Conservation (phyloP, 1,140 invertebrate genomes). For the Penaeus chinensis region DNA sequence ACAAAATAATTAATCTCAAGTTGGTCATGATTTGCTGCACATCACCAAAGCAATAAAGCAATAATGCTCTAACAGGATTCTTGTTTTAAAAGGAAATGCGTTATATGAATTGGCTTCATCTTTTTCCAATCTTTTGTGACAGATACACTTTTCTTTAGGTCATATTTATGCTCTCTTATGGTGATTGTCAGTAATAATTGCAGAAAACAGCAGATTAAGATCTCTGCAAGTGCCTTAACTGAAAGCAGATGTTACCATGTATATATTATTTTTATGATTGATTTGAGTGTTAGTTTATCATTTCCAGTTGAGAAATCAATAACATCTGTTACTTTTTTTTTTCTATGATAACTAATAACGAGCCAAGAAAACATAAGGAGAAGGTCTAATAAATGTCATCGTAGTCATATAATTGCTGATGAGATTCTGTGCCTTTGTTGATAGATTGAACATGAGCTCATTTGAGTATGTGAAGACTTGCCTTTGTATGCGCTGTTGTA, state of each 20-base stretch:
- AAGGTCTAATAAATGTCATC: conserved; percentile 5
- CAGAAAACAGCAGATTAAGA: not conserved
- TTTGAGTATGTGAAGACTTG: conserved; percentile 41
- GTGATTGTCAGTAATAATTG: too few species aligned
- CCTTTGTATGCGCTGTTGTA: conserved; percentile 59
- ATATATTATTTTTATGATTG: not conserved
- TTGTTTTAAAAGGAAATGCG: too few species aligned
- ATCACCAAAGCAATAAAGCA: too few species aligned
- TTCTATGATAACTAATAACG: not conserved
- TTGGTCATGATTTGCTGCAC: too few species aligned
- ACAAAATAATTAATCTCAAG: too few species aligned
- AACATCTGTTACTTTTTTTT: not conserved
- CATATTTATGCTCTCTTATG: too few species aligned
- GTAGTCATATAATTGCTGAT: conserved; percentile 22
- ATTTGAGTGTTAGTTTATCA: not conserved
- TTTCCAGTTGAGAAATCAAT: not conserved
- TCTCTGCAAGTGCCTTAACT: conserved; percentile 32
- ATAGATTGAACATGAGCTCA: conserved; percentile 43
- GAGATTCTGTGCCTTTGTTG: conserved; percentile 55
- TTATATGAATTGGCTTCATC: too few species aligned
- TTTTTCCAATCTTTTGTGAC: too few species aligned
- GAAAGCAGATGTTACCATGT: not conserved
- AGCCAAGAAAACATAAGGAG: conserved; percentile 1
- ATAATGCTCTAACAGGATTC: too few species aligned
- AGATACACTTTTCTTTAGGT: too few species aligned